Conservation (phyloP, 2,113 vertebrate species). For the Onychorhynchus coronatus region DNA sequence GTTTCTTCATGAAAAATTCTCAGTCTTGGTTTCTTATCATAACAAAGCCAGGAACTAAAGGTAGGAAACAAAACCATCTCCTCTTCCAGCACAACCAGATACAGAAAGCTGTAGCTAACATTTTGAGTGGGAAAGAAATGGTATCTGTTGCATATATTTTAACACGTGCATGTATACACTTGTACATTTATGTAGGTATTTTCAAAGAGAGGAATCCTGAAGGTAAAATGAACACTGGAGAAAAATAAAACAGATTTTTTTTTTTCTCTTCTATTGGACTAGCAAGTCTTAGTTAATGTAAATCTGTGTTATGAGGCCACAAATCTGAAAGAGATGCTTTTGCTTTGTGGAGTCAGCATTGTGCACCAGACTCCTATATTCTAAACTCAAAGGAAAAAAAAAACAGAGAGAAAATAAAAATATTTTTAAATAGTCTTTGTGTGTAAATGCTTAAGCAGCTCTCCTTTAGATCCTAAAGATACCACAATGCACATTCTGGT, state of each 20-base stretch:
- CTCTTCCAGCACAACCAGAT: not conserved
- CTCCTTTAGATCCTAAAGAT: not conserved
- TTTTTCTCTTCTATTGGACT: not conserved
- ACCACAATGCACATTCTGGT: not conserved
- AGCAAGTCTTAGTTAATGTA: not conserved
- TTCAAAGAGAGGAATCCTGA: not conserved
- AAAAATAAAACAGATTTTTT: not conserved
- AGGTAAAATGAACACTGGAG: not conserved
- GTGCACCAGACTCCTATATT: not conserved
- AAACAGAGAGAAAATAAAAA: not conserved
- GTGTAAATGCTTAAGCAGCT: not conserved
- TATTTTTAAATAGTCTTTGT: not conserved
- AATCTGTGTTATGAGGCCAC: not conserved
- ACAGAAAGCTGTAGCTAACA: not conserved
- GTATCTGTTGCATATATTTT: not conserved
- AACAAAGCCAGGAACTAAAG: not conserved
- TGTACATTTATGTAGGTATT: not conserved
- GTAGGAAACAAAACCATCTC: not conserved
- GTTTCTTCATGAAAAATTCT: not conserved
- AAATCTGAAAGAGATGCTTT: not conserved
- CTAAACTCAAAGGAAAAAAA: not conserved
- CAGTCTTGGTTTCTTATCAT: not conserved
- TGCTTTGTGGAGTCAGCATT: not conserved
- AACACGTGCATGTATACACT: not conserved
- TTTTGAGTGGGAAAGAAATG: not conserved